These are phyloP conservation scores for Helicoverpa armigera DNA, from an alignment of 1,140 invertebrate species.

Conservation along the genomic window DNA sequence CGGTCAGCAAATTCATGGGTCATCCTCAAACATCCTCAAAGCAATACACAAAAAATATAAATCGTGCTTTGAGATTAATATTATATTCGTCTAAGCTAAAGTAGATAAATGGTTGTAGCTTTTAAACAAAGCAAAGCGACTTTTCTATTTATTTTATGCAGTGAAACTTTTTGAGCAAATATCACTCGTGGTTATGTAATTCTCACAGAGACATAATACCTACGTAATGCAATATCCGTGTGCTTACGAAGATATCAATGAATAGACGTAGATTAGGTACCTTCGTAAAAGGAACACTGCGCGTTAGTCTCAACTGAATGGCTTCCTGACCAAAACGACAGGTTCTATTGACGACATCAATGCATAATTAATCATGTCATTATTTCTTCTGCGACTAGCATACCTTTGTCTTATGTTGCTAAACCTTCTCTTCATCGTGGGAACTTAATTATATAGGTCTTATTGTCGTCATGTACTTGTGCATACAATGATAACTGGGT, in stretches of 20 bases:
- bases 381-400: constrained; percentile 24
- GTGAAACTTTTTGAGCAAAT: neutral
- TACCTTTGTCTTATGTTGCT: constrained; percentile 22
- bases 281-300: neutral
- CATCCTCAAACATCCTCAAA: no score
- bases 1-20: no score
- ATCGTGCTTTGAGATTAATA: no score
- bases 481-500: constrained; percentile 31
- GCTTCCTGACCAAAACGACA: neutral
- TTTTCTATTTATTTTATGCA: neutral
- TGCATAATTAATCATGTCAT: constrained; percentile 34
- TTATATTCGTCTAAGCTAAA: no score
- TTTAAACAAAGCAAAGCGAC: no score
- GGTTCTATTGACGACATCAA: constrained; percentile 6
- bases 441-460: constrained; percentile 29
- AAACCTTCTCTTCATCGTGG: constrained; percentile 32
- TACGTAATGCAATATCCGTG: neutral
- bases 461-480: neutral
- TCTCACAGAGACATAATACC: neutral
- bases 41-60: no score
- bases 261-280: neutral
- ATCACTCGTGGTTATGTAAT: neutral
- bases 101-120: no score
- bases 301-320: constrained; percentile 5
- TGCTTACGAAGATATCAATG: constrained; percentile 1